Conservation (phyloP, 1,140 invertebrate genomes). For the Papilio machaon region DNA sequence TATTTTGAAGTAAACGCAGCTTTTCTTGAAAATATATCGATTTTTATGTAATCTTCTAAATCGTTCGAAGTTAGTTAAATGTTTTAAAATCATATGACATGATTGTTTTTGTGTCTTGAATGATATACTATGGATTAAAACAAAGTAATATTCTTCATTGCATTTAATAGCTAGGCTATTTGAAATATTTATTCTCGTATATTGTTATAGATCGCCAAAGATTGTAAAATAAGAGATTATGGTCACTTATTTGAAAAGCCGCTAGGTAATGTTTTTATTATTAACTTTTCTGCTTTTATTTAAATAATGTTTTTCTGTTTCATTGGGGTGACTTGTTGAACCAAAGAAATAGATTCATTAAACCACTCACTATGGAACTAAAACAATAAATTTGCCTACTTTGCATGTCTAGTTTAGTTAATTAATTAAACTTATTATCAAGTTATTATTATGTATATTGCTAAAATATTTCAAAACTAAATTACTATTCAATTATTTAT, state of each 20-base stretch:
- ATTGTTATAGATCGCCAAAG: slow-evolving; percentile 79
- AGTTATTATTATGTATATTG: slow-evolving; percentile 79
- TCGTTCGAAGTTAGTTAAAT: slow-evolving; percentile 32
- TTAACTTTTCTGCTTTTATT: slow-evolving; percentile 40
- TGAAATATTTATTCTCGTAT: slow-evolving; percentile 72
- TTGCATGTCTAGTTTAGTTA: slow-evolving; percentile 80
- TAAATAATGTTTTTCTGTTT: slow-evolving; percentile 16
- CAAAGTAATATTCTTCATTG: slow-evolving; percentile 48
- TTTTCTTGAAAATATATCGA: slow-evolving; percentile 31
- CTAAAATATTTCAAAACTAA: slow-evolving; percentile 81
- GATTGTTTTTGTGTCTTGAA: slow-evolving; percentile 21
- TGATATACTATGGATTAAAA: slow-evolving; percentile 7
- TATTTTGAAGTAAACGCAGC: slow-evolving; percentile 26
- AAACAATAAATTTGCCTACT: slow-evolving; percentile 80
- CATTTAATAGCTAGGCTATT: slow-evolving; percentile 75
- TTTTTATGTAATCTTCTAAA: slow-evolving; percentile 38
- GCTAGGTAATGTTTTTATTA: slow-evolving; percentile 63
- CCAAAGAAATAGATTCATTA: slow-evolving; percentile 60
- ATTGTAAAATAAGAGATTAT: slow-evolving; percentile 76
- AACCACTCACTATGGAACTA: slow-evolving; percentile 70
- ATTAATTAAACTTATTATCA: slow-evolving; percentile 72
- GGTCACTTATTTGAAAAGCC: slow-evolving; percentile 67
- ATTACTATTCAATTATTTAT: slow-evolving; percentile 83
- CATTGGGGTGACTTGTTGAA: slow-evolving; percentile 49
- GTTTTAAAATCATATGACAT: slow-evolving; percentile 28